These are phyloP conservation scores for Hypselothyrea guttata DNA, from an alignment of 2,888 invertebrate species.

Conservation along the genomic window DNA sequence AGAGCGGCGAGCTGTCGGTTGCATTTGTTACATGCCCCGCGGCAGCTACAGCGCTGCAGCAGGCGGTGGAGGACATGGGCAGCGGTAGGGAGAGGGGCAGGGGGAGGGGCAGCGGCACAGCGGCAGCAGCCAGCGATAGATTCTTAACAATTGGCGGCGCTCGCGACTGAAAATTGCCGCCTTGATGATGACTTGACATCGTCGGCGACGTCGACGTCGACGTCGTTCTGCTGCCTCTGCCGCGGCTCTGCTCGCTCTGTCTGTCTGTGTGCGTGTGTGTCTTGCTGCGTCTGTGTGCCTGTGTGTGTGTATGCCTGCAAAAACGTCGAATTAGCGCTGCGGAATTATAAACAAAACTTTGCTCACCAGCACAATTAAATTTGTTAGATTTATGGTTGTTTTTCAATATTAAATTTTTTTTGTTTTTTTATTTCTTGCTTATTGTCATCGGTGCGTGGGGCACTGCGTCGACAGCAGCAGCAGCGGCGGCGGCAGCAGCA, in stretches of 20 bases:
- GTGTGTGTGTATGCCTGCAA: slow-evolving; percentile 48
- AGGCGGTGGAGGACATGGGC: slow-evolving; percentile 26
- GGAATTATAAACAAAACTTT: slow-evolving; percentile 29
- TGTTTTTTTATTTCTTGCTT: slow-evolving; percentile 37
- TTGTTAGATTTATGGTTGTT: too few relatives aligned
- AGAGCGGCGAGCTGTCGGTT: slow-evolving; percentile 65
- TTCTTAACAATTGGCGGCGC: slow-evolving; percentile 74
- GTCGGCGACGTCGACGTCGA: slow-evolving; percentile 30
- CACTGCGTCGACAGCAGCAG: slow-evolving; percentile 56
- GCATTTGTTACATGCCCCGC: slow-evolving; percentile 42
- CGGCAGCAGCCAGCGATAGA: slow-evolving; percentile 76
- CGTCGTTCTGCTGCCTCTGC: too few relatives aligned
- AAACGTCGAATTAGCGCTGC: slow-evolving; percentile 43
- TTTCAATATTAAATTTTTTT: slow-evolving; percentile 15
- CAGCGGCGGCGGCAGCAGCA: slow-evolving; percentile 46
- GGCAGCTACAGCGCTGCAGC: slow-evolving; percentile 17
- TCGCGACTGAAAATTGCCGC: slow-evolving; percentile 66
- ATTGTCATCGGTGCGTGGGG: slow-evolving; percentile 67
- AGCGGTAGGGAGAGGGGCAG: slow-evolving; percentile 34
- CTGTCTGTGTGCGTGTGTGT: slow-evolving; percentile 22
- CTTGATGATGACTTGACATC: slow-evolving; percentile 75
- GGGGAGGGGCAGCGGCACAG: slow-evolving; percentile 54
- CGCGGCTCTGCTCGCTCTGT: too few relatives aligned
- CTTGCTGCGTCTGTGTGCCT: slow-evolving; percentile 22
- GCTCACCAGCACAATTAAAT: slow-evolving; percentile 47